Conservation (phyloP, 2,113 vertebrate species). For the Eulemur rufifrons region DNA sequence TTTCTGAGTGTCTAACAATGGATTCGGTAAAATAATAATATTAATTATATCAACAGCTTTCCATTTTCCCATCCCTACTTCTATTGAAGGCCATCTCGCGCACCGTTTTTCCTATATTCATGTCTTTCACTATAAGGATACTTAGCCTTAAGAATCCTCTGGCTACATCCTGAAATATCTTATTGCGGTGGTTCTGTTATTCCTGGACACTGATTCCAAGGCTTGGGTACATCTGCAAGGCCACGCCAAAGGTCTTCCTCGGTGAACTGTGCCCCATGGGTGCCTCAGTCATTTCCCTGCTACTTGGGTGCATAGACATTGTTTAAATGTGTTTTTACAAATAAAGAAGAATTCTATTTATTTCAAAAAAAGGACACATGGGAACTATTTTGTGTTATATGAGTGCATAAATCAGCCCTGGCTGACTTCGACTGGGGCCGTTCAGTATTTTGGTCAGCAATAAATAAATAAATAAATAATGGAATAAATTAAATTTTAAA, state of each 20-base stretch:
- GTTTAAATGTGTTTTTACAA: conserved; percentile 50
- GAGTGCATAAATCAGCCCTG: conserved; percentile 31
- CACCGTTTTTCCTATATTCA: not conserved
- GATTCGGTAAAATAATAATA: conserved; percentile 35
- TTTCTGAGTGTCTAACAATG: conserved; percentile 19
- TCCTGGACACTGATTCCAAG: conserved; percentile 25
- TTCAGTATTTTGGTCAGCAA: conserved; percentile 46
- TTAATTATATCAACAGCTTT: conserved; percentile 6
- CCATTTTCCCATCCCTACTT: not conserved
- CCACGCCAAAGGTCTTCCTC: not conserved
- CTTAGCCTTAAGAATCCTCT: not conserved
- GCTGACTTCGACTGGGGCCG: not conserved
- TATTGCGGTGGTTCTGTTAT: conserved; percentile 38
- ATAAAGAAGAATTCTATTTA: conserved; percentile 37
- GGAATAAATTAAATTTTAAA: conserved; percentile 45
- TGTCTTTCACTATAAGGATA: not conserved
- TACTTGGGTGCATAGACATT: conserved; percentile 1
- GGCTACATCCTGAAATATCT: conserved; percentile 45
- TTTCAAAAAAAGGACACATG: conserved; percentile 34
- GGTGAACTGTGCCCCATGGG: not conserved
- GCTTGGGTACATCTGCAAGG: not conserved
- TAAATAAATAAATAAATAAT: conserved; percentile 1
- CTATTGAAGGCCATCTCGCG: not conserved
- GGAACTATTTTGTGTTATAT: conserved; percentile 20
- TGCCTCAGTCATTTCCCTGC: not conserved